These are phyloP conservation scores for Crypturellus tataupa DNA, from an alignment of 2,797 vertebrate species.

Conservation along the genomic window DNA sequence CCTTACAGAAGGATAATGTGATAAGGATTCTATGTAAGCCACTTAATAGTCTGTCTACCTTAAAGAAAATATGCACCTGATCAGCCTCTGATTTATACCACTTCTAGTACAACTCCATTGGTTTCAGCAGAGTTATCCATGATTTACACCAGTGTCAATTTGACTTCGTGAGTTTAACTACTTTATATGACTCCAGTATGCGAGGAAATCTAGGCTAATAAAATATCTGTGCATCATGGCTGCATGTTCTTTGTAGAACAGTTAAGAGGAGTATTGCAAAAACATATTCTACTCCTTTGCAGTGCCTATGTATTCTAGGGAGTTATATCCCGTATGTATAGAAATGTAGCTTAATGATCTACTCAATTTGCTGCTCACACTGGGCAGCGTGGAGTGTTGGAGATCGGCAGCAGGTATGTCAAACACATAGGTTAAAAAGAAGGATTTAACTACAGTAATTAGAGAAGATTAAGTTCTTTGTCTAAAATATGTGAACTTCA, in stretches of 20 bases:
- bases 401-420: not conserved
- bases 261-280: constrained; percentile 14
- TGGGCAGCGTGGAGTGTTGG: not conserved
- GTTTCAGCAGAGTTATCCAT: constrained; percentile 27
- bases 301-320: constrained; percentile 19
- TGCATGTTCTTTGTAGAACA: constrained; percentile 36
- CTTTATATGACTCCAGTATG: constrained; percentile 53
- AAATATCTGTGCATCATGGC: not conserved
- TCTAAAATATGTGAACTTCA: not conserved
- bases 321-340: not conserved
- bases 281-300: constrained; percentile 11
- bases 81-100: constrained; percentile 67
- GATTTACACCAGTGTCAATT: constrained; percentile 58
- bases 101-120: constrained; percentile 35
- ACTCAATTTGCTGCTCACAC: not conserved
- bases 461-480: not conserved
- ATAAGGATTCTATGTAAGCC: constrained; percentile 67
- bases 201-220: constrained; percentile 48
- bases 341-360: not conserved
- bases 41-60: constrained; percentile 70
- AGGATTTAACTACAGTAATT: not conserved
- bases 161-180: constrained; percentile 62
- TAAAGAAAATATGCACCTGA: constrained; percentile 70
- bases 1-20: constrained; percentile 66
- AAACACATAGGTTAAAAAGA: not conserved